These are phyloP conservation scores for Eurytoma californica DNA, from an alignment of 2,888 invertebrate genomes.

Conservation along the genomic window DNA sequence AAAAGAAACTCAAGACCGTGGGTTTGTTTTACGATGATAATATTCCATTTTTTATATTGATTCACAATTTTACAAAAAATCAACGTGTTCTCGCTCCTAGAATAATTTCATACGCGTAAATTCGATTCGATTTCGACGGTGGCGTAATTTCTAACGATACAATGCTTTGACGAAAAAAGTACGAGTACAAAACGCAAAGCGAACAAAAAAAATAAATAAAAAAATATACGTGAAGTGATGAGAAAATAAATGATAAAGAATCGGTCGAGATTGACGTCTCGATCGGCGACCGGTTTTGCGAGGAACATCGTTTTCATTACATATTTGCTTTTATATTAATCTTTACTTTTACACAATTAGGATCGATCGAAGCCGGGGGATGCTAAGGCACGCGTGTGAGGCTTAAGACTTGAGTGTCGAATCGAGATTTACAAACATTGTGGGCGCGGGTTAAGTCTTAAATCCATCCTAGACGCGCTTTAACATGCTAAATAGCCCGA, in stretches of 20 bases:
- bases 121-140: conserved; percentile 28
- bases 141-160: conserved; percentile 38
- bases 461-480: conserved; percentile 35
- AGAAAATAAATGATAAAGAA: conserved; percentile 6
- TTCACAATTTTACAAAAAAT: conserved; percentile 51
- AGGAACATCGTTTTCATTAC: conserved; percentile 54
- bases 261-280: conserved; percentile 48
- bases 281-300: conserved; percentile 55
- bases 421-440: conserved; percentile 27
- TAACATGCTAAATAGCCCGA: conserved; percentile 23
- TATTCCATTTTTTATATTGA: conserved; percentile 47
- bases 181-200: not conserved
- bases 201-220: conserved; percentile 27
- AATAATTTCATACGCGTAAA: conserved; percentile 21
- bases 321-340: not conserved
- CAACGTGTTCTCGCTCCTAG: conserved; percentile 20
- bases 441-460: conserved; percentile 32
- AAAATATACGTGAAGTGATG: conserved; percentile 29
- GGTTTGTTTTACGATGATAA: conserved; percentile 22
- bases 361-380: conserved; percentile 28
- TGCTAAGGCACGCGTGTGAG: conserved; percentile 41
- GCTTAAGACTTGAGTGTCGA: conserved; percentile 42
- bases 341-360: conserved; percentile 24
- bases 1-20: conserved; percentile 40
- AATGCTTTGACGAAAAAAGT: conserved; percentile 30